Base-by-base conservation (phyloP, 2,113 vertebrate genomes). In the Oreotrochilus melanogaster region DNA sequence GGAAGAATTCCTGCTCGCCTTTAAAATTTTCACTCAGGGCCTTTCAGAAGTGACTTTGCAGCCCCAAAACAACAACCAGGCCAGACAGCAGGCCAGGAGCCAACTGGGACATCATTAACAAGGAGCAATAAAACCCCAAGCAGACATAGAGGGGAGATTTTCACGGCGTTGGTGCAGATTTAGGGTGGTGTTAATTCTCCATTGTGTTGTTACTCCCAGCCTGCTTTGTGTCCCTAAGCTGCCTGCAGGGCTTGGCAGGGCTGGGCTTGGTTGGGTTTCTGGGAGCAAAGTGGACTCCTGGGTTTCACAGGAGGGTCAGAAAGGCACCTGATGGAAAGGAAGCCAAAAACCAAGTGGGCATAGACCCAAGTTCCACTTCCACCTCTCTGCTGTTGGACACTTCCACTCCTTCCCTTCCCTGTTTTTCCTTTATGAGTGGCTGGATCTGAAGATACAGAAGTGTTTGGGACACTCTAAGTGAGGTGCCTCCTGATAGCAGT, bases 181-280 rank as follows among this genome's bases (percentile, higher is more conserved):
- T 62, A 33, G 3, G 45, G 78, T 11, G 58, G 58, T 31, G 54
- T 75, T 57, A 56, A 69, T 47, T 61, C 18, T 50, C 81, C 11
- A 1, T 5, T 51, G 53, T 7, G 8, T 28, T 53, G 19, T 13
- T 61, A 16, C 81, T 79, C 54, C 21, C 28, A 31, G 19, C 61
- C 87, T 57, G 89, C 70, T 89, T 73, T 69, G 85, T 82, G 70
- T 43, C 61, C 79, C 79, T 33, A 89, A 92, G 76, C 66, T 86
- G 57, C 91, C 61, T 6, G 37, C 54, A 54, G 39, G 79, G 18
- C 86, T 62, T 70, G 78, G 58, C 80, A 50, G 42, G 93, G 67
- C 31, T 31, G n/a, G 47, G 28, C 51, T 82, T 35, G 11, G 71
- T 11, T 43, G 60, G 31, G 7, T 88, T 82, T 70, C 73, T 71